phyloP scores from a whole-genome alignment of 2,888 invertebrate species.

The Scaptomyza tumidula region DNA sequence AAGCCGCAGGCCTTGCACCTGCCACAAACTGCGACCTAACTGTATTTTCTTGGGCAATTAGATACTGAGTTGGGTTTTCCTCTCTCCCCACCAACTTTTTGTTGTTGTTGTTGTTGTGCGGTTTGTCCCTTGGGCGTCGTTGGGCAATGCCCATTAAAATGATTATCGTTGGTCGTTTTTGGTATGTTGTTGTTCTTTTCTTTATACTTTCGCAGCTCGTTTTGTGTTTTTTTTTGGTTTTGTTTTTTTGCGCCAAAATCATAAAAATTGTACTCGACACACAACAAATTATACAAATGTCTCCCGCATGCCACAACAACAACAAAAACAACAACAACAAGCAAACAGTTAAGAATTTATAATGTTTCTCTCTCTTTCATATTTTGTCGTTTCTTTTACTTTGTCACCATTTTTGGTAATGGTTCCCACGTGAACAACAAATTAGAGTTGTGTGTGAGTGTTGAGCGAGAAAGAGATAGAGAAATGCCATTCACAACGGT shows the following conservation, averaged over 20 bases:
- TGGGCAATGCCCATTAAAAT: constrained; percentile 71
- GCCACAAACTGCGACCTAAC: constrained; percentile 30
- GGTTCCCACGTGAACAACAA: constrained; percentile 60
- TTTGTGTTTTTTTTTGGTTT: constrained; percentile 55
- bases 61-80: constrained; percentile 44
- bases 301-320: constrained; percentile 51
- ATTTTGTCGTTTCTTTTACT: constrained; percentile 6
- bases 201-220: constrained; percentile 72
- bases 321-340: not conserved
- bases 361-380: constrained; percentile 22
- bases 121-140: constrained; percentile 67
- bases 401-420: constrained; percentile 65
- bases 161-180: constrained; percentile 76
- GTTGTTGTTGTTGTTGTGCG: not conserved
- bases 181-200: constrained; percentile 36
- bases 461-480: not conserved
- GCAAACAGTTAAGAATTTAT: constrained; percentile 49
- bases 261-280: constrained; percentile 73
- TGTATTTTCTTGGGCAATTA: constrained; percentile 59
- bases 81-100: not conserved
- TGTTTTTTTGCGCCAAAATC: constrained; percentile 72
- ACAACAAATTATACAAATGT: constrained; percentile 80
- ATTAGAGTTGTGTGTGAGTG: not conserved
- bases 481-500: constrained; percentile 35
- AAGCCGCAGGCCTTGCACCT: constrained; percentile 55